Percentiles rank a stretch among this genome's conserved stretches.
Evolutionary conservation across 2,888 invertebrate species (phyloP).

Genomic region (Nebria brevicollis): DNA sequence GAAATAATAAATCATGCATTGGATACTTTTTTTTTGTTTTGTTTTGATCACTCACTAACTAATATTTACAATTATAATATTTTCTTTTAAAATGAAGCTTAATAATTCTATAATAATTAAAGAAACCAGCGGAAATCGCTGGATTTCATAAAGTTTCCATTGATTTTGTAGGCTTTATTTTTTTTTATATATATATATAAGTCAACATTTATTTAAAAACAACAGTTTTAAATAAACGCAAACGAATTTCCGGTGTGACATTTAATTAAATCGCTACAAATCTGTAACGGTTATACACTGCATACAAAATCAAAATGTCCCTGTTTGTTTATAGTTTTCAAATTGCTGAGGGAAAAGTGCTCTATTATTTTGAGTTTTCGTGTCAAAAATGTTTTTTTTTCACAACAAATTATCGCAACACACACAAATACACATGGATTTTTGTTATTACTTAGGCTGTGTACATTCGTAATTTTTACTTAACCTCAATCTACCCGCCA

Average conservation of each 20-base stretch:
- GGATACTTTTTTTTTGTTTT: conserved; percentile 1
- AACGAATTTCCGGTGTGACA: background rate
- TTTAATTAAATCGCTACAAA: background rate
- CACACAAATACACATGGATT: background rate
- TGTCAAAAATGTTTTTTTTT: conserved; percentile 1
- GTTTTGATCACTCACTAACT: conserved; percentile 25
- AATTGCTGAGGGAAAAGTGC: background rate
- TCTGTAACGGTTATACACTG: too few species aligned
- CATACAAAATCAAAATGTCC: background rate
- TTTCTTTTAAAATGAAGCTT: conserved; percentile 40
- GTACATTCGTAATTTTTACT: background rate
- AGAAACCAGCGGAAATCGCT: conserved; percentile 5
- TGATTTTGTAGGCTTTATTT: conserved; percentile 17
- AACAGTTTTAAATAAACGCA: background rate
- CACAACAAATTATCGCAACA: conserved; percentile 1
- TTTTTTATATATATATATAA: too few species aligned
- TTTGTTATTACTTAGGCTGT: background rate
- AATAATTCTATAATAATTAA: conserved; percentile 7
- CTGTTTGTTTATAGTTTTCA: background rate
- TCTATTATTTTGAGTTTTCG: background rate
- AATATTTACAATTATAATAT: conserved; percentile 45
- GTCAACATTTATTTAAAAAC: background rate
- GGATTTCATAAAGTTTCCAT: background rate
- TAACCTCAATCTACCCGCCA: background rate
- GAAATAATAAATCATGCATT: background rate